These are phyloP conservation scores for Eurytoma adleriae DNA, from an alignment of 2,888 invertebrate genomes.

Conservation along the genomic window DNA sequence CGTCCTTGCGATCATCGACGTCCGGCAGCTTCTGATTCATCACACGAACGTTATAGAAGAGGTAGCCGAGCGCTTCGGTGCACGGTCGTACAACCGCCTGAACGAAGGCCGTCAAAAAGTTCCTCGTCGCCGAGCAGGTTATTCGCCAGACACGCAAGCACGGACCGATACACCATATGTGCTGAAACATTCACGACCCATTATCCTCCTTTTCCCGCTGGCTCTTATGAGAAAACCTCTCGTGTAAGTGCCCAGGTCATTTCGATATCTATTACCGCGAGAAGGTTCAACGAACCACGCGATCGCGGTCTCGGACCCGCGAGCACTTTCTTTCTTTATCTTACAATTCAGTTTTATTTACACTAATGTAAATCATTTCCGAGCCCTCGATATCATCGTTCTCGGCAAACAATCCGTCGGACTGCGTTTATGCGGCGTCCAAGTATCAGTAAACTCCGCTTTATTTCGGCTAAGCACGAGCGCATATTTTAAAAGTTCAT, in stretches of 20 bases:
- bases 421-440: background rate
- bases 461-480: background rate
- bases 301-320: too few species aligned
- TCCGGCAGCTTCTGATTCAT: slow-evolving; percentile 78
- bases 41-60: slow-evolving; percentile 81
- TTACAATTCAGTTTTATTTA: too few species aligned
- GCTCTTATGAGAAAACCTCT: background rate
- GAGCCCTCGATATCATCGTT: too few species aligned
- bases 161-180: slow-evolving; percentile 86
- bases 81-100: slow-evolving; percentile 82
- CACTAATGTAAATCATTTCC: too few species aligned
- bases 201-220: background rate
- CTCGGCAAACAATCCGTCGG: too few species aligned
- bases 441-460: background rate
- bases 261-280: slow-evolving; percentile 15
- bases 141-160: slow-evolving; percentile 83
- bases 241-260: too few species aligned
- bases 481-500: background rate
- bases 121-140: slow-evolving; percentile 80
- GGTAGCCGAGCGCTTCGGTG: slow-evolving; percentile 80
- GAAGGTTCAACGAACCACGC: too few species aligned
- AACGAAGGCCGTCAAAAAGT: slow-evolving; percentile 79
- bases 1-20: slow-evolving; percentile 76
- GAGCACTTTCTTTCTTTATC: too few species aligned
- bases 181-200: slow-evolving; percentile 76